These are phyloP conservation scores for Oryzias sinensis DNA, from an alignment of 2,797 vertebrate species.

Conservation along the genomic window DNA sequence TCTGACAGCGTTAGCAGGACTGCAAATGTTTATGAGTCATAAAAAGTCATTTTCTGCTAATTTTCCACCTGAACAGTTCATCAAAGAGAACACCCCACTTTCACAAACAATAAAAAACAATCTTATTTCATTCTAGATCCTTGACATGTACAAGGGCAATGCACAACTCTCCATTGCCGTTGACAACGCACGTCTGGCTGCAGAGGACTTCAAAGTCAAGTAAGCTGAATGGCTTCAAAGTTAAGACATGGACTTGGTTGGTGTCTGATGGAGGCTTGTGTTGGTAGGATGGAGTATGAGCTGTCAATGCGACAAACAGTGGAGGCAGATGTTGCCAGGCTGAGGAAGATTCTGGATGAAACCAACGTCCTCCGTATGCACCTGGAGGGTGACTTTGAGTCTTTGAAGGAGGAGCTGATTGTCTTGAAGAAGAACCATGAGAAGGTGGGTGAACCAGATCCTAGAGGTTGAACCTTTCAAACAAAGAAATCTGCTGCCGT, in stretches of 20 bases:
- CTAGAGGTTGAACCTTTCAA: constrained; percentile 15
- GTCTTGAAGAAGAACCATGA: constrained; percentile 82
- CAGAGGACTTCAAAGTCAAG: constrained; percentile 85
- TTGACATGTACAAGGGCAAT: constrained; percentile 68
- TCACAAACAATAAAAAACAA: constrained; percentile 3
- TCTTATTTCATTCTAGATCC: constrained; percentile 68
- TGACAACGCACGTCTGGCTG: constrained; percentile 82
- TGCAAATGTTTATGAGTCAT: neutral
- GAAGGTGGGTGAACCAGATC: constrained; percentile 29
- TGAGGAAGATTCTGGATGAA: constrained; percentile 83
- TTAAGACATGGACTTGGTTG: no score
- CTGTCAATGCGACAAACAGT: constrained; percentile 77
- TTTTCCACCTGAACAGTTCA: neutral
- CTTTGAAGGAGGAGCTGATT: constrained; percentile 81
- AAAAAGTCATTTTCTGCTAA: neutral
- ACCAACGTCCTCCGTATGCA: constrained; percentile 80
- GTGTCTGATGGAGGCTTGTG: constrained; percentile 3
- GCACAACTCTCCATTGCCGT: constrained; percentile 71
- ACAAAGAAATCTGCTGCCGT: no score
- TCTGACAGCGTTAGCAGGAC: neutral
- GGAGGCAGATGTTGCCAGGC: constrained; percentile 74
- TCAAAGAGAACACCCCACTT: constrained; percentile 4
- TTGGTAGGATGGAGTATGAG: constrained; percentile 77
- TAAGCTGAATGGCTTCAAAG: constrained; percentile 47
- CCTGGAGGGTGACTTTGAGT: constrained; percentile 82